Conservation (phyloP, 2,797 vertebrate species). For the Falco novaeseelandiae region DNA sequence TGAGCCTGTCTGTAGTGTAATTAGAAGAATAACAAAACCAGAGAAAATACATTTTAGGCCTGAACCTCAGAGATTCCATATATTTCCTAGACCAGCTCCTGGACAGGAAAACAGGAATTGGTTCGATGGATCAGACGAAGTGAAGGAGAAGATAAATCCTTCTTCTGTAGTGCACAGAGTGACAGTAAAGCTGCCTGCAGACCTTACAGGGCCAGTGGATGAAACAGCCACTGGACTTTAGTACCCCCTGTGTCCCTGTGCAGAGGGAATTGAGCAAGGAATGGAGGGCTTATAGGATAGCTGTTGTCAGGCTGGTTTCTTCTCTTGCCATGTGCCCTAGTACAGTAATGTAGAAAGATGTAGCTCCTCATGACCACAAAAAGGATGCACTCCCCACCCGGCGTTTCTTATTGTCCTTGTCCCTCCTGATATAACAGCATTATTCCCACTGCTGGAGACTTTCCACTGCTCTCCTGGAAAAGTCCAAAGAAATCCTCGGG, state of each 20-base stretch:
- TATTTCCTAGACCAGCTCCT: background rate
- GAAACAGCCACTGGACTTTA: background rate
- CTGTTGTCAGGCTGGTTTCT: background rate
- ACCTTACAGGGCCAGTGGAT: background rate
- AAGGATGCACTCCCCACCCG: background rate
- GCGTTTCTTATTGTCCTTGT: background rate
- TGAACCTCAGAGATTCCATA: background rate
- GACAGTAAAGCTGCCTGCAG: background rate
- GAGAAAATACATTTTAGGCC: background rate
- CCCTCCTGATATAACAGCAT: background rate
- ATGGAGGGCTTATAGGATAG: background rate
- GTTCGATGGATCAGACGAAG: background rate
- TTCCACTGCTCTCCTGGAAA: background rate
- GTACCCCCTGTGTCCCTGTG: background rate
- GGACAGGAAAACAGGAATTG: background rate
- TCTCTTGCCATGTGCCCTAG: background rate
- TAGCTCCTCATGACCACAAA: accelerated
- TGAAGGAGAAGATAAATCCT: background rate
- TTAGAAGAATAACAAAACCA: background rate
- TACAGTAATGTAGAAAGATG: accelerated
- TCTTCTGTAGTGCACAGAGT: background rate
- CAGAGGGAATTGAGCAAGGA: background rate
- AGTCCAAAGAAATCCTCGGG: background rate
- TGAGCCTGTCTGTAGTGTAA: background rate
- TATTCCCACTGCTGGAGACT: background rate